Conservation (phyloP, 2,888 invertebrate species). For the Ceratothoa steindachneri region DNA sequence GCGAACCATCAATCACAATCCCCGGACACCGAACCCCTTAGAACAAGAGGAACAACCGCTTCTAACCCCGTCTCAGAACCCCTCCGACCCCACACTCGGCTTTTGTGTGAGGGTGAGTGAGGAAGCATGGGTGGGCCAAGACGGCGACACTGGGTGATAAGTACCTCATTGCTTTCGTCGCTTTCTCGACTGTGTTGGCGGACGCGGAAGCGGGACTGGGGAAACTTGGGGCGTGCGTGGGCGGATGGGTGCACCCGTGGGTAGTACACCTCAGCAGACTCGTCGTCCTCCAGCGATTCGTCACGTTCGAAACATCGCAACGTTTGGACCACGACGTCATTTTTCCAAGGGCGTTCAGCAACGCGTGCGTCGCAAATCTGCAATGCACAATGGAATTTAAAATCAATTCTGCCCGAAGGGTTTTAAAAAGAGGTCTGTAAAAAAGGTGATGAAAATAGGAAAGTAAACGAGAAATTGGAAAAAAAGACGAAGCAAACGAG, state of each 20-base stretch:
- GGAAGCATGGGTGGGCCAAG: too few species aligned
- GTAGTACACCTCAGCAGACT: constrained; percentile 29
- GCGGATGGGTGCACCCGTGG: constrained; percentile 40
- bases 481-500: background rate
- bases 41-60: too few species aligned
- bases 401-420: background rate
- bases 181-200: constrained; percentile 31
- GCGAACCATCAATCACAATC: too few species aligned
- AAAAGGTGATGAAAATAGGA: too few species aligned
- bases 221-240: constrained; percentile 39
- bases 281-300: constrained; percentile 25
- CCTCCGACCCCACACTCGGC: too few species aligned
- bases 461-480: background rate
- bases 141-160: too few species aligned
- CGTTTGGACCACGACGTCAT: constrained; percentile 17
- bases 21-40: too few species aligned
- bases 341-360: constrained; percentile 29
- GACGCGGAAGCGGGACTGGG: constrained; percentile 25
- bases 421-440: too few species aligned
- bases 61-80: too few species aligned
- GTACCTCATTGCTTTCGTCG: constrained; percentile 36
- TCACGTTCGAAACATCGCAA: constrained; percentile 33
- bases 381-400: background rate
- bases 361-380: constrained; percentile 39
- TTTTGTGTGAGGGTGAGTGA: too few species aligned